A percentile compares a stretch with the other conserved stretches of the same genome.
Conservation (phyloP, 2,113 vertebrate species). For the Myodes glareolus region DNA sequence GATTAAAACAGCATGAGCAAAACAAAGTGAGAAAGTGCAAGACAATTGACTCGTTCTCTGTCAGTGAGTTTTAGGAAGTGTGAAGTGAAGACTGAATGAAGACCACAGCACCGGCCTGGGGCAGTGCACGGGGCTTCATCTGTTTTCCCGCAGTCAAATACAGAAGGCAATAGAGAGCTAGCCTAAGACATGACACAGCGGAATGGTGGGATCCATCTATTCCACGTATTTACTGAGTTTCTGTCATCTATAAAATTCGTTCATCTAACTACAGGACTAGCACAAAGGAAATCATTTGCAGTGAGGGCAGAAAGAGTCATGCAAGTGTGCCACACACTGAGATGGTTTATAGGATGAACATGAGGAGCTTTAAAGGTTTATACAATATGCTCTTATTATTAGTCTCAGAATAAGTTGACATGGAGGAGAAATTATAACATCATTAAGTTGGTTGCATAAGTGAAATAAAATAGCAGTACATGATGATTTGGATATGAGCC, state of each 20-base stretch:
- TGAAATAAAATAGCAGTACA: neutral
- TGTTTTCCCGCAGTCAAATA: neutral
- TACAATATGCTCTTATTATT: neutral
- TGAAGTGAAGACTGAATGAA: neutral
- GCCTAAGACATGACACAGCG: neutral
- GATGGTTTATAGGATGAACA: neutral
- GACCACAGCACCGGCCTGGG: neutral
- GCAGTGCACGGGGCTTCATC: neutral
- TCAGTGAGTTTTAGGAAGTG: constrained; percentile 37
- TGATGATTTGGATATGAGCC: neutral
- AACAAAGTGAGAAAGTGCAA: constrained; percentile 6
- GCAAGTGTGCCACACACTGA: neutral
- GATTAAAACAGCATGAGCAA: constrained; percentile 5
- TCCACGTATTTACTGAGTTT: neutral
- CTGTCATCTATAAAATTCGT: neutral
- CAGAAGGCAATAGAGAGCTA: neutral
- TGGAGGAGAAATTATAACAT: neutral
- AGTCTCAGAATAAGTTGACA: neutral
- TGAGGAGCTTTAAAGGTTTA: neutral
- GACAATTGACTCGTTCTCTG: neutral
- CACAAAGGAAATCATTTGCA: neutral
- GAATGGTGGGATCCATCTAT: neutral
- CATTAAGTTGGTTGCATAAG: neutral
- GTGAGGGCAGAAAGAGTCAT: neutral
- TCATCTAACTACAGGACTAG: neutral